A percentile compares a stretch with the other conserved stretches of the same genome.
These are phyloP conservation scores for Chunga burmeisteri DNA, from an alignment of 2,113 vertebrate species.

Conservation along the genomic window DNA sequence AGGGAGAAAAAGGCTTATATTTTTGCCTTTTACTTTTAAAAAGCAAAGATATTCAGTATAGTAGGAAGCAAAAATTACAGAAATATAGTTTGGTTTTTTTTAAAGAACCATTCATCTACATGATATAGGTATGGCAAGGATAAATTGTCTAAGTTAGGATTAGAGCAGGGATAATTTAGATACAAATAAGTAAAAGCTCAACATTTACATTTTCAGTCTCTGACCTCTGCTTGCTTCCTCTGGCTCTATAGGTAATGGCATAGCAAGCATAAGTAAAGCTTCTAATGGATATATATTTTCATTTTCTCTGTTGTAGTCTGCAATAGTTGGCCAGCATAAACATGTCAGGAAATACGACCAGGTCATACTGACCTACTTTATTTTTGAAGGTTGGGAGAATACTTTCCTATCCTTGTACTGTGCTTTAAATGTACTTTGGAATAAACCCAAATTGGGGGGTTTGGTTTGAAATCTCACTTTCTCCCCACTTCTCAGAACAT, in stretches of 20 bases:
- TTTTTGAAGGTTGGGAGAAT: background rate
- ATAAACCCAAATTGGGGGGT: background rate
- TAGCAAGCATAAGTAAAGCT: background rate
- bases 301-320: background rate
- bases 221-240: background rate
- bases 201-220: background rate
- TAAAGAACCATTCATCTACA: background rate
- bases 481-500: background rate
- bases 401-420: background rate
- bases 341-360: background rate
- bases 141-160: background rate
- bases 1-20: background rate
- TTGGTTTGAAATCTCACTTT: background rate
- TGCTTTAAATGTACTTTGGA: background rate
- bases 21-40: background rate
- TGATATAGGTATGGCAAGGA: background rate
- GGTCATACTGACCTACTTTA: slow-evolving; percentile 3
- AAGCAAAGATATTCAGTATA: background rate
- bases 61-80: background rate
- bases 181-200: background rate
- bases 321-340: background rate
- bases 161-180: background rate
- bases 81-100: background rate
- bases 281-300: background rate
- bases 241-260: background rate